These are phyloP conservation scores for Ramazzottius varieornatus DNA, from an alignment of 2,888 invertebrate species.

Conservation along the genomic window DNA sequence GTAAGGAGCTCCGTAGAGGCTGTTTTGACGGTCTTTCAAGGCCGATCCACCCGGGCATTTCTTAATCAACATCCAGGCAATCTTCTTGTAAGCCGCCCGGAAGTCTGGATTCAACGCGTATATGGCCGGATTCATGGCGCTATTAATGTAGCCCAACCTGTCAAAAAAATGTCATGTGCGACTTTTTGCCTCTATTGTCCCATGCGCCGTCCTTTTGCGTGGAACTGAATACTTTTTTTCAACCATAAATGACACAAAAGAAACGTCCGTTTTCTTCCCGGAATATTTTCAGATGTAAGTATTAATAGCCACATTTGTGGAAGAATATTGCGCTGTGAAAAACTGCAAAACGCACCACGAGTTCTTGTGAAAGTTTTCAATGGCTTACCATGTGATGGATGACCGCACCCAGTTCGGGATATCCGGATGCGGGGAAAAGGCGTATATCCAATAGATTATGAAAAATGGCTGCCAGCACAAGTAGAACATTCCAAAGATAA, in stretches of 20 bases:
- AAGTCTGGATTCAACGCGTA: not conserved
- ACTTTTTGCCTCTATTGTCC: too few relatives aligned
- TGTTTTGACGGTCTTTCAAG: not conserved
- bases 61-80: not conserved
- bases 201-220: too few relatives aligned
- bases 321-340: too few relatives aligned
- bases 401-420: slow-evolving; percentile 1
- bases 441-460: not conserved
- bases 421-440: not conserved
- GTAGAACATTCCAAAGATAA: slow-evolving; percentile 1
- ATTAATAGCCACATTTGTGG: too few relatives aligned
- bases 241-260: too few relatives aligned
- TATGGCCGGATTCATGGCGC: not conserved
- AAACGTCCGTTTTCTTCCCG: too few relatives aligned
- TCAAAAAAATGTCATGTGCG: too few relatives aligned
- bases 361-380: too few relatives aligned
- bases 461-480: slow-evolving; percentile 1
- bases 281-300: too few relatives aligned
- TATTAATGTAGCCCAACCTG: not conserved
- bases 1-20: not conserved
- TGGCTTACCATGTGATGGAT: not conserved
- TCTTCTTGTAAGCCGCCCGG: not conserved
- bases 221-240: too few relatives aligned
- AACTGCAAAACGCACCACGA: too few relatives aligned
- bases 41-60: not conserved